Evolutionary conservation across 1,140 invertebrate genomes (phyloP), one percentile per base, ranked within the genome.

Genomic region (Acyrthosiphon pisum): DNA sequence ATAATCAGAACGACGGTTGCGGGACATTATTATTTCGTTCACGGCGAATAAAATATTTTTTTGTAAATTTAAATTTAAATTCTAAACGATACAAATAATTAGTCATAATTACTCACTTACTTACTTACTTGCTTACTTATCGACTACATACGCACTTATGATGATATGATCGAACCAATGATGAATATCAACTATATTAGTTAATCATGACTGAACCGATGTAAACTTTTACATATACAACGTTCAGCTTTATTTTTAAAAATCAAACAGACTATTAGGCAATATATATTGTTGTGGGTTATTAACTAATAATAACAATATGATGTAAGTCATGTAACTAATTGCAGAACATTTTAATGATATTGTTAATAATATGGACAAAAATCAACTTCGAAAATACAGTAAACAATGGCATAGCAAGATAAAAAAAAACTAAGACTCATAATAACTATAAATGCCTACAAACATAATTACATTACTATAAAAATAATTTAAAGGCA

Each of bases 1-100:
- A 41, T 89, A 89, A 89, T 89, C 88, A 89, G 37, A 86, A 23
- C 84, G 14, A 46, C 84, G 84, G 84, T 46, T 41, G 18, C 26
- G n/a, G 46, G 87, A 88, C 48, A 23, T 88, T 53, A 88, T 88
- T 53, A 88, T 88, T 88, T 68, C 60, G 86, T 88, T 53, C 46
- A 53, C 46, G n/a, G n/a, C 7, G 14, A 88, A 88, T 88, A 26
- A 50, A 35, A 88, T 88, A 48, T 48, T 22, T 48, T n/a, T 50
- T 35, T 37, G 50, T 48, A 41, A 41, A 41, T 88, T 50, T 50
- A 11, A 83, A 37, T 86, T 86, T 30, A n/a, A 76, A 76, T 76
- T 76, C 30, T 76, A n/a, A 76, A n/a, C 60, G 30, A n/a, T 76
- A n/a, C n/a, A 76, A 76, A 68, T 68, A 30, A n/a, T 68, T 76